Base-by-base conservation (phyloP, 2,113 vertebrate genomes). In the Polypterus senegalus region DNA sequence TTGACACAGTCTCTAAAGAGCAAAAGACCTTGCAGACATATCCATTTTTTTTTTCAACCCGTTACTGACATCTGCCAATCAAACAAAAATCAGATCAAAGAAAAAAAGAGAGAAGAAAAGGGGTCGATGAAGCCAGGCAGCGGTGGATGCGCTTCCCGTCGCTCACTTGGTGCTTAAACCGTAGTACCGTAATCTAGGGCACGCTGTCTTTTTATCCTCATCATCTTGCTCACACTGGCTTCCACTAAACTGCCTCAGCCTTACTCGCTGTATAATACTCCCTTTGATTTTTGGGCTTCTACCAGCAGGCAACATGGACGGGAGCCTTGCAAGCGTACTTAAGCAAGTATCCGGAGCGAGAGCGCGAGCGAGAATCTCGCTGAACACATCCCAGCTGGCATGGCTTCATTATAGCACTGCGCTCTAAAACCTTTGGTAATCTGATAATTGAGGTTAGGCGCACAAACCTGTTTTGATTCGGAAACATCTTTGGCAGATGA, bases 121-220 rank as follows among this genome's bases (percentile, higher is more conserved):
- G 27, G 27, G 27, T 27, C 27, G 27, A 56, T 48, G 11, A 46
- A 49, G 46, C 48, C 47, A 60, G 51, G 45, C n/a, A 27, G 9
- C 6, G 10, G 10, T 9, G 3, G 49, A 9, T 2, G 7, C 49
- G 57, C 27, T 47, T 9, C 7, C n/a, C 52, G 59, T 47, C 46
- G 48, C 52, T 46, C 51, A 64, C 49, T 59, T 63, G 46, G 47
- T 54, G 57, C 49, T 58, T 49, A 69, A 55, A 46, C 61, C 61
- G 64, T 6, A 59, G 56, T 59, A 49, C 55, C 51, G 9, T 64
- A 57, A 64, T 52, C n/a, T 5, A 58, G 55, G 11, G 43, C 59
- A 64, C 7, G 27, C 46, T 57, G 67, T 62, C 47, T 10, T 51
- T 49, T 52, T 46, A 27, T 27, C 27, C 27, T 2, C 27, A 55